Evolutionary conservation across 1,140 invertebrate species (phyloP).

Genomic region (Stratiolaelaps scimitus): DNA sequence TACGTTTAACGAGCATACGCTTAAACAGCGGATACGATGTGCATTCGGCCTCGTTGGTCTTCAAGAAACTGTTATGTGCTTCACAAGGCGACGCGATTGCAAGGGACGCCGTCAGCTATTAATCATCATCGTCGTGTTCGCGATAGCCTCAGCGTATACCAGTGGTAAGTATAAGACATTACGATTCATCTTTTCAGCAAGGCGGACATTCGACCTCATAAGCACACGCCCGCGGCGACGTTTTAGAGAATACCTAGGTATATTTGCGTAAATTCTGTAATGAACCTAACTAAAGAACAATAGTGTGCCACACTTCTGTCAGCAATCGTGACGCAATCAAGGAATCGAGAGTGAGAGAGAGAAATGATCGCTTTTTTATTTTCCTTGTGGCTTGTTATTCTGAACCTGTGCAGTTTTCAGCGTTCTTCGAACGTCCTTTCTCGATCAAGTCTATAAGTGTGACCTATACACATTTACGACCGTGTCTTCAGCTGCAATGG

Average conservation of each 20-base stretch:
- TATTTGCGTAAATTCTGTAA: too few species aligned
- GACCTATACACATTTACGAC: not conserved
- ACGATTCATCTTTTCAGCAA: too few species aligned
- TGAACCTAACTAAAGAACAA: too few species aligned
- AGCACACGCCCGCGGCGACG: too few species aligned
- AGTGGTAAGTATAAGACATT: too few species aligned
- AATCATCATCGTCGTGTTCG: not conserved
- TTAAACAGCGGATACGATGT: not conserved
- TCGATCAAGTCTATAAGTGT: not conserved
- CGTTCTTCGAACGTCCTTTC: not conserved
- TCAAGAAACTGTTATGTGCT: conserved; percentile 11
- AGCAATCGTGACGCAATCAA: too few species aligned
- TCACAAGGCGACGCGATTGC: not conserved
- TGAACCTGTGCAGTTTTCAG: conserved; percentile 10
- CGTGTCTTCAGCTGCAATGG: not conserved
- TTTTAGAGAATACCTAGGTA: too few species aligned
- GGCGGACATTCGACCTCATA: too few species aligned
- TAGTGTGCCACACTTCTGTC: too few species aligned
- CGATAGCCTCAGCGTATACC: not conserved
- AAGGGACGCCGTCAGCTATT: not conserved
- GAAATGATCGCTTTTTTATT: too few species aligned
- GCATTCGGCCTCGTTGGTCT: conserved; percentile 6
- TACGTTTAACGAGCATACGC: not conserved
- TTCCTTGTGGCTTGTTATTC: too few species aligned
- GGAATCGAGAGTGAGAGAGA: too few species aligned